A percentile compares a stretch with the other conserved stretches of the same genome.
These are phyloP conservation scores for Rhinogobio ventralis DNA, from an alignment of 2,797 vertebrate genomes.

Conservation along the genomic window DNA sequence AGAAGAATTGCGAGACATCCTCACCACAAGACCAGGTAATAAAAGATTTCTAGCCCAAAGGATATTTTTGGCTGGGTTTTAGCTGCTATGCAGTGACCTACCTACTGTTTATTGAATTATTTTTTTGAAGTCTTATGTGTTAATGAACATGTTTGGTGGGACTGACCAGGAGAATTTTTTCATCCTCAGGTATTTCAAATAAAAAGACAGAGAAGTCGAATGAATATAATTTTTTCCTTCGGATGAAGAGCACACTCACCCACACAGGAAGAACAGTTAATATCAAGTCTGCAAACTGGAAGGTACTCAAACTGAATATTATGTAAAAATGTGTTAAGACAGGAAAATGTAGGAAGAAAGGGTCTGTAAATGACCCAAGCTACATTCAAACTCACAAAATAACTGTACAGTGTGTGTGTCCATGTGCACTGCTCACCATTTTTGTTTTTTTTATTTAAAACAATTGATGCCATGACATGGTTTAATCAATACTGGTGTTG, in stretches of 20 bases:
- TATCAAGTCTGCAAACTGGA: slow-evolving; percentile 90
- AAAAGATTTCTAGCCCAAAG: not conserved
- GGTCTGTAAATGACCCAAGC: not conserved
- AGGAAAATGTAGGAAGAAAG: not conserved
- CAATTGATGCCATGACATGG: not conserved
- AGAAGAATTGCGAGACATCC: slow-evolving; percentile 87
- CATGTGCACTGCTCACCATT: not conserved
- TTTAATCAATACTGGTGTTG: slow-evolving; percentile 13
- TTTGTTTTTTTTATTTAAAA: not conserved
- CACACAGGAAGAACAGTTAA: slow-evolving; percentile 87
- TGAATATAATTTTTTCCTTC: slow-evolving; percentile 81
- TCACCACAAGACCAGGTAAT: slow-evolving; percentile 80
- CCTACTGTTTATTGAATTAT: not conserved
- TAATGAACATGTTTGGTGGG: not conserved
- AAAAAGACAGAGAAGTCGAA: slow-evolving; percentile 69
- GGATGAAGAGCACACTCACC: slow-evolving; percentile 89
- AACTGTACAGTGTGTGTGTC: not conserved
- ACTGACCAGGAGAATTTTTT: not conserved
- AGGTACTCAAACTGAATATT: slow-evolving; percentile 70
- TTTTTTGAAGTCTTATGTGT: not conserved
- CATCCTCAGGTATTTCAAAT: slow-evolving; percentile 73
- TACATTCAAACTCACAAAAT: not conserved
- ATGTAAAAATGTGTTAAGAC: too few relatives aligned
- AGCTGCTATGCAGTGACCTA: not conserved
- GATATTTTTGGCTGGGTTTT: not conserved